These are phyloP conservation scores for Perizoma flavofasciatum DNA, from an alignment of 2,888 invertebrate genomes.

Conservation along the genomic window DNA sequence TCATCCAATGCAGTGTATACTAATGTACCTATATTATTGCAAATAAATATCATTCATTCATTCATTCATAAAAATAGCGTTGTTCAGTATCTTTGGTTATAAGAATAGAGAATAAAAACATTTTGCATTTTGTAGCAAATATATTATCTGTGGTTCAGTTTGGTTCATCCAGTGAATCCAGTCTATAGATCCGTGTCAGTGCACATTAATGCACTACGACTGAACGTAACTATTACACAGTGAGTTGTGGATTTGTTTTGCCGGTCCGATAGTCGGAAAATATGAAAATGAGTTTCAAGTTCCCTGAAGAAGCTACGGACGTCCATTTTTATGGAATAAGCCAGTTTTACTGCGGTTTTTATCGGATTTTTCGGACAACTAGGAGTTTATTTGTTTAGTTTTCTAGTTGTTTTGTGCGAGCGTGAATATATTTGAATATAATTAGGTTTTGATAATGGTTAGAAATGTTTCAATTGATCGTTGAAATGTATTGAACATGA, in stretches of 20 bases:
- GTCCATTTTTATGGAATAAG: constrained; percentile 55
- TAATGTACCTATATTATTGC: too few relatives aligned
- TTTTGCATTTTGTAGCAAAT: too few relatives aligned
- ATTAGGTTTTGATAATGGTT: too few relatives aligned
- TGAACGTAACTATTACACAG: constrained; percentile 71
- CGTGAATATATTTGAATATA: neutral
- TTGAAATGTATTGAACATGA: too few relatives aligned
- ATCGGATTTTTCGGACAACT: constrained; percentile 34
- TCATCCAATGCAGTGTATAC: constrained; percentile 49
- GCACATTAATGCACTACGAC: constrained; percentile 74
- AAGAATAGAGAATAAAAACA: too few relatives aligned
- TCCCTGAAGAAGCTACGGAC: constrained; percentile 49
- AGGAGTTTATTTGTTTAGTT: constrained; percentile 29
- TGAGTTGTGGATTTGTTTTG: constrained; percentile 82
- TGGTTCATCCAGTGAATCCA: constrained; percentile 47
- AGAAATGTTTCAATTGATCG: too few relatives aligned
- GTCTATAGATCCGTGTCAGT: constrained; percentile 29
- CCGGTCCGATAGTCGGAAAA: constrained; percentile 70
- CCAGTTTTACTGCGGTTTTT: constrained; percentile 29
- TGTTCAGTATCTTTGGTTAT: too few relatives aligned
- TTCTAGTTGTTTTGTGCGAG: constrained; percentile 7
- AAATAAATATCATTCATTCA: too few relatives aligned
- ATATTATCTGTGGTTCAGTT: neutral
- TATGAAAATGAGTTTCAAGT: constrained; percentile 77
- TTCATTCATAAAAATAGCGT: too few relatives aligned